Base-by-base conservation (phyloP, 2,113 vertebrate genomes). In the Phalacrocorax carbo region DNA sequence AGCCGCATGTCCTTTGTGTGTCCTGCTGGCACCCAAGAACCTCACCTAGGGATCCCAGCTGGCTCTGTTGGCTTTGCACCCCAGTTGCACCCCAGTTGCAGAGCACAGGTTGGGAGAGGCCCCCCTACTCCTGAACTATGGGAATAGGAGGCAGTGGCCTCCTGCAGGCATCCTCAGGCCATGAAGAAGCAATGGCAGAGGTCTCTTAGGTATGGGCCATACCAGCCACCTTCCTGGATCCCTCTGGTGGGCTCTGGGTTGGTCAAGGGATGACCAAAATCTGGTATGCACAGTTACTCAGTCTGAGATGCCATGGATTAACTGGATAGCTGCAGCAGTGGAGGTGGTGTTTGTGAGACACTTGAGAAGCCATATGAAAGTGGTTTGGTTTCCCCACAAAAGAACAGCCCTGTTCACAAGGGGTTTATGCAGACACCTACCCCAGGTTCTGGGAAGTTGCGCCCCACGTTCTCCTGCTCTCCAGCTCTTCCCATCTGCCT, bases 61-160 rank as follows among this genome's bases (percentile, higher is more conserved):
- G 48, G 32, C 16, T 42, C 48, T 38, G 7, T 5, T 36, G 38
- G 62, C 44, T 88, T 60, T 76, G 36, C 20, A 64, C 1, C 22
- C 36, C 44, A 23, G 10, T 54, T 64, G 40, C 19, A 36, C 11
- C 36, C 38, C 15, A 25, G 32, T 9, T 58, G 44, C 22, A 60
- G 48, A 26, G 18, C 4, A 3, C 0, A 0, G 44, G 13, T 15
- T 66, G 46, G 61, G n/a, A 68, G 44, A 60, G 5, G 13, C 6
- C 13, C 15, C 4, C 4, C 46, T 89, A 2, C 21, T 71, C 34
- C 70, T 82, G 16, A 34, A 1, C 51, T 9, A 8, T 30, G 40
- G 64, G 27, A 81, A 36, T 1, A 7, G 34, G 54, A 80, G 64
- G n/a, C 38, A n/a, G 32, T 17, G 62, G 13, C 26, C 10, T 72